phyloP scores from a whole-genome alignment of 2,888 invertebrate genomes.

The Polydrusus pterygomalis region DNA sequence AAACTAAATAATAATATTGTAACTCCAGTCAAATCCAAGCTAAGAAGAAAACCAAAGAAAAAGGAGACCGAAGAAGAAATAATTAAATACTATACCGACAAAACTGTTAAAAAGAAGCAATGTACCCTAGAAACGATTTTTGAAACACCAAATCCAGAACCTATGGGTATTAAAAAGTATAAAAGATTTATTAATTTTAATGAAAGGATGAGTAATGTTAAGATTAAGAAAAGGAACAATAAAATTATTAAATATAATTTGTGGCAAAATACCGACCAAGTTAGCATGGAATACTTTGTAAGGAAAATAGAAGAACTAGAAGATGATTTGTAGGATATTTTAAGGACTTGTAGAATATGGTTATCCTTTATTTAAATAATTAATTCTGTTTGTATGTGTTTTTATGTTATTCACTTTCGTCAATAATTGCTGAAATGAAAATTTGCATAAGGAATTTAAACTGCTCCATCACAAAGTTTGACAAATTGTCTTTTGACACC shows the following conservation, averaged over 20 bases:
- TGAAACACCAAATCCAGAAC: constrained; percentile 31
- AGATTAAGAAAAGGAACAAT: constrained; percentile 24
- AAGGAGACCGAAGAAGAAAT: constrained; percentile 30
- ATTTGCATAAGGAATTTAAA: too few relatives aligned
- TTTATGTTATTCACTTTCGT: too few relatives aligned
- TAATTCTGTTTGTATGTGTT: too few relatives aligned
- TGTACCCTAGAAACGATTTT: constrained; percentile 42
- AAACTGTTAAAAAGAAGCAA: constrained; percentile 29
- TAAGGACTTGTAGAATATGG: not conserved
- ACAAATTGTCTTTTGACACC: too few relatives aligned
- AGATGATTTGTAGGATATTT: constrained; percentile 19
- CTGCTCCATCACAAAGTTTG: too few relatives aligned
- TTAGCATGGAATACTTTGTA: constrained; percentile 35
- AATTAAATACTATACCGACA: constrained; percentile 45
- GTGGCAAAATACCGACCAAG: constrained; percentile 26
- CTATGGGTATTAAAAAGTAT: constrained; percentile 32
- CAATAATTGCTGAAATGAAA: too few relatives aligned
- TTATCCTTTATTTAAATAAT: not conserved
- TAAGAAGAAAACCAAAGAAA: constrained; percentile 24
- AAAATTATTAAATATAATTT: constrained; percentile 32
- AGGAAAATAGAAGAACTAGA: constrained; percentile 29
- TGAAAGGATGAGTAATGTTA: constrained; percentile 26
- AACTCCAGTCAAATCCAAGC: constrained; percentile 7
- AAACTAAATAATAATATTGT: not conserved
- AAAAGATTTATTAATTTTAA: constrained; percentile 45